These are phyloP conservation scores for Dicyrtomina minuta DNA, from an alignment of 2,888 invertebrate genomes.

Conservation along the genomic window DNA sequence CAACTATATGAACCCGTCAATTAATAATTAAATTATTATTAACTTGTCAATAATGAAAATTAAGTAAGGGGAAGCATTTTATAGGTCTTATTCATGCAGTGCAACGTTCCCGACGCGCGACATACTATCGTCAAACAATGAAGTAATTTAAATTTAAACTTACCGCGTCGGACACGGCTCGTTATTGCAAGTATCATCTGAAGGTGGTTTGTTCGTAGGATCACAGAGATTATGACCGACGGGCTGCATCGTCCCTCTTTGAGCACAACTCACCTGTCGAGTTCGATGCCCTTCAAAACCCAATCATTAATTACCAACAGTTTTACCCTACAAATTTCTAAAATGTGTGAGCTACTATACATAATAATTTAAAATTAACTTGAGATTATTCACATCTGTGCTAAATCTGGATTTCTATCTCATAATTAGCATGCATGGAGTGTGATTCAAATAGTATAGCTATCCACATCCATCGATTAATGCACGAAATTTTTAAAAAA, in stretches of 20 bases:
- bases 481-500: no score
- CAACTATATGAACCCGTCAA: slow-evolving; percentile 59
- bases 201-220: slow-evolving; percentile 69
- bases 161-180: slow-evolving; percentile 73
- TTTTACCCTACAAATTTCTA: no score
- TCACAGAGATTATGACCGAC: slow-evolving; percentile 80
- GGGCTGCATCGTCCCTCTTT: slow-evolving; percentile 68
- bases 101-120: no score
- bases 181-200: slow-evolving; percentile 70
- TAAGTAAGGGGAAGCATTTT: no score
- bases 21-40: neutral
- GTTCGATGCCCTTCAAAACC: slow-evolving; percentile 68
- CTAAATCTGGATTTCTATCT: no score
- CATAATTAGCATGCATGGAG: no score
- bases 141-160: slow-evolving; percentile 12
- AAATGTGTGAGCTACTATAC: no score
- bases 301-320: no score
- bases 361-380: neutral
- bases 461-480: no score
- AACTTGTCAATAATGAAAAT: neutral
- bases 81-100: no score
- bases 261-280: slow-evolving; percentile 77
- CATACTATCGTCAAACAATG: neutral
- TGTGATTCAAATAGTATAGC: no score
- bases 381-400: no score